Percentiles rank a stretch among this genome's conserved stretches.
phyloP scores from a whole-genome alignment of 2,113 vertebrate species.

The Macaca nemestrina region DNA sequence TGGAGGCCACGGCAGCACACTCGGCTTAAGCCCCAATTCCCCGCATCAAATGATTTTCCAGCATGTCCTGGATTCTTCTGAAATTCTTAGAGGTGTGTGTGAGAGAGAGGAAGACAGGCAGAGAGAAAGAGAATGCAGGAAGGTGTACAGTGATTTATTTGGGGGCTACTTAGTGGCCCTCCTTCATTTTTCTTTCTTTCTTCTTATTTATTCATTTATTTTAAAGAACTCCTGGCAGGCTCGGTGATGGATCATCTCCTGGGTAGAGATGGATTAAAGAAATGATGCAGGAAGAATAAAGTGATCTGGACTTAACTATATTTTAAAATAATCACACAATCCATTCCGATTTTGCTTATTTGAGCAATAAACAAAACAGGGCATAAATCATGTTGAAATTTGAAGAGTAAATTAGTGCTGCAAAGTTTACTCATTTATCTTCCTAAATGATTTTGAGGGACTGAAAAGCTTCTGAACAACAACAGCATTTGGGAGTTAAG shows the following conservation, averaged over 20 bases:
- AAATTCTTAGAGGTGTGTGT: background rate
- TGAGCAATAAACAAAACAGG: constrained; percentile 52
- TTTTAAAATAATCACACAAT: constrained; percentile 11
- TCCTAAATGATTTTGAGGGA: background rate
- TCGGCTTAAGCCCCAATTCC: too few relatives aligned
- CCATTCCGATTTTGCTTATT: constrained; percentile 52
- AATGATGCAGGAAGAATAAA: constrained; percentile 50
- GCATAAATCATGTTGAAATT: constrained; percentile 54
- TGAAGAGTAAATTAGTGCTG: constrained; percentile 20
- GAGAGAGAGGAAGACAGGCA: background rate
- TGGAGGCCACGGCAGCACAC: rapidly evolving
- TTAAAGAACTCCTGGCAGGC: background rate
- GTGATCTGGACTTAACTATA: background rate
- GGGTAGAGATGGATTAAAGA: background rate
- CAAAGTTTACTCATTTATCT: constrained; percentile 53
- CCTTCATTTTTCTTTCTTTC: background rate
- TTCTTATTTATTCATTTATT: constrained; percentile 34
- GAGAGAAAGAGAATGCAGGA: background rate
- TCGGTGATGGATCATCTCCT: background rate
- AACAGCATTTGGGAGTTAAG: background rate
- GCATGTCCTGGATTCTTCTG: background rate
- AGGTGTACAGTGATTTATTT: background rate
- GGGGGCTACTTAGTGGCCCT: background rate
- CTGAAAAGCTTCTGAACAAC: background rate
- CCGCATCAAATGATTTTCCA: background rate